phyloP scores from a whole-genome alignment of 2,888 invertebrate species.

The Andrena flavipes region DNA sequence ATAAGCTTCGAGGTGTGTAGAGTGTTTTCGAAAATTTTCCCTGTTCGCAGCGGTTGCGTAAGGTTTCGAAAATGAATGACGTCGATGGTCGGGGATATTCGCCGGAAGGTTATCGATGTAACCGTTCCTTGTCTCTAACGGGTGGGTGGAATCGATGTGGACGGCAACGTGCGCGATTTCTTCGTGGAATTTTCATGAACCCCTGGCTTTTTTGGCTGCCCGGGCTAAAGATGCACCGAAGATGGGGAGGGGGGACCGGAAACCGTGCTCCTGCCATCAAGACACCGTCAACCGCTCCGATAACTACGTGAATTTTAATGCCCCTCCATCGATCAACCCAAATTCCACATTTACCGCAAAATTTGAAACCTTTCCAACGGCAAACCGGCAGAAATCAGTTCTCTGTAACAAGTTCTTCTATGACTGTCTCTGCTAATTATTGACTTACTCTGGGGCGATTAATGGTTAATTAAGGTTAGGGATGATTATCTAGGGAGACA shows the following conservation, averaged over 20 bases:
- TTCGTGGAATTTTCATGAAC: conserved; percentile 68
- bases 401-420: too few species aligned
- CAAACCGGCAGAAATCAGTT: too few species aligned
- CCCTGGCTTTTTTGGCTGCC: conserved; percentile 55
- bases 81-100: conserved; percentile 56
- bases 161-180: conserved; percentile 59
- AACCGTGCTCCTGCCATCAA: background rate
- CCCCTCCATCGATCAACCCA: background rate
- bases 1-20: background rate
- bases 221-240: background rate
- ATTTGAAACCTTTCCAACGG: background rate
- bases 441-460: too few species aligned
- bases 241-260: too few species aligned
- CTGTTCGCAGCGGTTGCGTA: conserved; percentile 33
- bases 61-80: conserved; percentile 66
- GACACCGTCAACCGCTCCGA: background rate
- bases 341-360: background rate
- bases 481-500: too few species aligned
- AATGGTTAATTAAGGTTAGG: too few species aligned
- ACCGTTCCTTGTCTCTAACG: conserved; percentile 53
- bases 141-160: conserved; percentile 65
- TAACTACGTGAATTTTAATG: background rate
- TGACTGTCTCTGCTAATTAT: too few species aligned
- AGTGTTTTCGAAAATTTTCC: background rate
- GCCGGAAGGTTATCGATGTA: conserved; percentile 70